A percentile compares a stretch with the other conserved stretches of the same genome.
Conservation (phyloP, 1,140 invertebrate species). For the Periplaneta americana region DNA sequence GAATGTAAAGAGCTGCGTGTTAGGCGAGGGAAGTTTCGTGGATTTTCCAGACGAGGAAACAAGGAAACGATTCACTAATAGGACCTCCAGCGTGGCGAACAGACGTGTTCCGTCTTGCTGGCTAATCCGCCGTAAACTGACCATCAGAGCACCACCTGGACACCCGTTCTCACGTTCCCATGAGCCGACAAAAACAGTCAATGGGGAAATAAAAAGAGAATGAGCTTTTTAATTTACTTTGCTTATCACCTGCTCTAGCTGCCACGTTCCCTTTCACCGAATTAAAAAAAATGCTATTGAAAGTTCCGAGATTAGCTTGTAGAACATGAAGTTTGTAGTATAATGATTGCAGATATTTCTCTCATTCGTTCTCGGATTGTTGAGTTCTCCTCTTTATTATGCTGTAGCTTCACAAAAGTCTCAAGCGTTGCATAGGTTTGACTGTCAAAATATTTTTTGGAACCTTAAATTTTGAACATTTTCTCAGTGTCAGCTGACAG, state of each 20-base stretch:
- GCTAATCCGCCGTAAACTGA: neutral
- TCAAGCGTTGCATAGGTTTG: no score
- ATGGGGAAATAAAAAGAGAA: neutral
- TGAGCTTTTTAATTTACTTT: neutral
- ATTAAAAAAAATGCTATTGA: no score
- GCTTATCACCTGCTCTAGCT: neutral
- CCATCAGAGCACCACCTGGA: neutral
- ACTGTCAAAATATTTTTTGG: no score
- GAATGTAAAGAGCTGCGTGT: neutral
- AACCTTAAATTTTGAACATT: no score
- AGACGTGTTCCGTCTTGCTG: neutral
- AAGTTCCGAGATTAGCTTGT: no score
- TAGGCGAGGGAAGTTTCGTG: neutral
- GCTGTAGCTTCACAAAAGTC: no score
- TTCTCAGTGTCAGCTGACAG: no score
- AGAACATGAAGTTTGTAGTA: no score
- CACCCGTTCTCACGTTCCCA: neutral
- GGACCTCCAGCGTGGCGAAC: neutral
- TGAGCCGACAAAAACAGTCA: no score
- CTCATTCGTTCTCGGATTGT: no score
- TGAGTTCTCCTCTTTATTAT: no score
- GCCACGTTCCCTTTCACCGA: neutral
- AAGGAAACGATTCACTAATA: neutral
- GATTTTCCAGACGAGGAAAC: neutral
- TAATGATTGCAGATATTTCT: no score